phyloP scores from a whole-genome alignment of 2,888 invertebrate genomes.

The Anoplius nigerrimus region DNA sequence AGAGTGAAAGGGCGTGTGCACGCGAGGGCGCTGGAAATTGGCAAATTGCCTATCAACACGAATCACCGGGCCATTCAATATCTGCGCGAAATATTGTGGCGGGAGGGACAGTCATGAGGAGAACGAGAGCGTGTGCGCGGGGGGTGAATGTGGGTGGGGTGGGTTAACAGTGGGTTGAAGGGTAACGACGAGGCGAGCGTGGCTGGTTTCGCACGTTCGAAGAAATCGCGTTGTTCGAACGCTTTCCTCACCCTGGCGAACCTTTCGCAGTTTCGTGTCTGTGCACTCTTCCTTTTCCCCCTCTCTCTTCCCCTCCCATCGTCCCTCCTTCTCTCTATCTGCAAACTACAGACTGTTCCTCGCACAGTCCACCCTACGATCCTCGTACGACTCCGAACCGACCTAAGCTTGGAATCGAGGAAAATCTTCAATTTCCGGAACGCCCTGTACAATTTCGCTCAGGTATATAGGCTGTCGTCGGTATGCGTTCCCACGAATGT shows the following conservation, averaged over 20 bases:
- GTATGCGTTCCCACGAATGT: background rate
- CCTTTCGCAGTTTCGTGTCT: constrained; percentile 6
- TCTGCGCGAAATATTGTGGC: constrained; percentile 56
- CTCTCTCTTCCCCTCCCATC: background rate
- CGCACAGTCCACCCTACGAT: background rate
- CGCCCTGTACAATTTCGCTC: constrained; percentile 2
- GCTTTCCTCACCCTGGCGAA: constrained; percentile 32
- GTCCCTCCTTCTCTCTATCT: background rate
- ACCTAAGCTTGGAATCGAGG: too few relatives aligned
- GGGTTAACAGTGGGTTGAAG: background rate
- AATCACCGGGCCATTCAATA: constrained; percentile 63
- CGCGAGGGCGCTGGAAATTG: constrained; percentile 54
- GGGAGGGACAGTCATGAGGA: constrained; percentile 30
- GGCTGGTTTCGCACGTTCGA: constrained; percentile 33
- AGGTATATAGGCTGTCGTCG: too few relatives aligned
- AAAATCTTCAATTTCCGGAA: background rate
- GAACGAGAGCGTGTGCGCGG: constrained; percentile 14
- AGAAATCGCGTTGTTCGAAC: constrained; percentile 45
- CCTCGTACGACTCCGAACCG: too few relatives aligned
- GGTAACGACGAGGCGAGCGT: background rate
- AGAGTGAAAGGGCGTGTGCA: background rate
- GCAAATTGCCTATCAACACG: constrained; percentile 63
- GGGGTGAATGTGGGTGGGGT: too few relatives aligned
- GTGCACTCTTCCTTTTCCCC: background rate
- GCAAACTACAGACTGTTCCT: background rate